A percentile compares a stretch with the other conserved stretches of the same genome.
These are phyloP conservation scores for Copidosoma aretas DNA, from an alignment of 2,888 invertebrate genomes.

Conservation along the genomic window DNA sequence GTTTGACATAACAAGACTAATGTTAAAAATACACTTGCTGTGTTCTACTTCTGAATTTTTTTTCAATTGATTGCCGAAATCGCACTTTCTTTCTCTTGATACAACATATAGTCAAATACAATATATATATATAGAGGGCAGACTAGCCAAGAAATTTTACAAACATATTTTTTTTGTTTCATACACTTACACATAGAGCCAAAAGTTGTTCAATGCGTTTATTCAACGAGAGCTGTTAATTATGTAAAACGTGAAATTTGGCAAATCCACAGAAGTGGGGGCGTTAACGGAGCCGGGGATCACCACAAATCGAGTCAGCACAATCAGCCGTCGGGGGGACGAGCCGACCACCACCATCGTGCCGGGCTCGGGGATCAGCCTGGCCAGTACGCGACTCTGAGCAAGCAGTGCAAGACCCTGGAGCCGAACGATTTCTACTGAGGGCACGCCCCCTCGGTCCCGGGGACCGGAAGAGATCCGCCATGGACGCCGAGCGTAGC, in stretches of 20 bases:
- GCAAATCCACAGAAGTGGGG: constrained; percentile 62
- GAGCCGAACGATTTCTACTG: constrained; percentile 95
- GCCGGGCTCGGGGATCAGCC: constrained; percentile 63
- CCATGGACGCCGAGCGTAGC: constrained; percentile 62
- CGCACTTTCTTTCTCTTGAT: neutral
- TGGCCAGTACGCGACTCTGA: constrained; percentile 90
- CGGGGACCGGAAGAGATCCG: constrained; percentile 61
- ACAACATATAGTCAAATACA: no score
- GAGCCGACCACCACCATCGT: constrained; percentile 62
- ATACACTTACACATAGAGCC: no score
- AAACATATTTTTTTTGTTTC: neutral
- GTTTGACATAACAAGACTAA: no score
- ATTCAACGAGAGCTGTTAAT: constrained; percentile 18
- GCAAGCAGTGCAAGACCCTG: constrained; percentile 94
- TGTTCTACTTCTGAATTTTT: no score
- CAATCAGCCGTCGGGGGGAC: constrained; percentile 65
- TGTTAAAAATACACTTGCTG: no score
- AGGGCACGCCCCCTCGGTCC: constrained; percentile 73
- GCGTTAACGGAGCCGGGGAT: constrained; percentile 59
- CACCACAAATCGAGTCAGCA: constrained; percentile 63
- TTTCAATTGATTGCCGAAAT: neutral
- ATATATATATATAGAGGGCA: neutral
- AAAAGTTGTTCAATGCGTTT: neutral
- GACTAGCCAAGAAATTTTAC: neutral
- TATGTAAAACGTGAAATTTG: constrained; percentile 30